Conservation (phyloP, 2,797 vertebrate species). For the Parambassis ranga region DNA sequence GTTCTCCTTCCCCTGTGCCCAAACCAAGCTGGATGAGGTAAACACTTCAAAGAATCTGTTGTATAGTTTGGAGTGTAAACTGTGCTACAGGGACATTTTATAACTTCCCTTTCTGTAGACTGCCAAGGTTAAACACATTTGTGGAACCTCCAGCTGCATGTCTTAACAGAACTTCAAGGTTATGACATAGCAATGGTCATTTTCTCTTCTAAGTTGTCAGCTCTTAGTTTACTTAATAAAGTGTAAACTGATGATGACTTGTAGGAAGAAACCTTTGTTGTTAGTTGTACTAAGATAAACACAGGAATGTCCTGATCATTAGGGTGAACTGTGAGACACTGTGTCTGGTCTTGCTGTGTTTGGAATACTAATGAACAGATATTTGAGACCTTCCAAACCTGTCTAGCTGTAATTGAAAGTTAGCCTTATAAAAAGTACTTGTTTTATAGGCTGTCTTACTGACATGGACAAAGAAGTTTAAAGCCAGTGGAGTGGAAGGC, state of each 20-base stretch:
- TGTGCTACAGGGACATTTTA: background rate
- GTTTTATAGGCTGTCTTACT: constrained; percentile 86
- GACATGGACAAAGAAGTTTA: constrained; percentile 98
- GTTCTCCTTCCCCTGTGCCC: constrained; percentile 94
- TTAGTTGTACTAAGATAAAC: no score
- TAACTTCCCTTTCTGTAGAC: background rate
- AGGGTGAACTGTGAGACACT: background rate
- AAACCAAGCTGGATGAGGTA: constrained; percentile 95
- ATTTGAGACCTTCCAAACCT: background rate
- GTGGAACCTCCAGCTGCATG: no score
- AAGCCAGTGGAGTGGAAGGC: constrained; percentile 93
- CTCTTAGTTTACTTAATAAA: no score
- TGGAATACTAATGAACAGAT: constrained; percentile 9
- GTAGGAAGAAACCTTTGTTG: no score
- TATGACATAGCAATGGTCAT: no score
- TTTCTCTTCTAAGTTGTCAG: no score
- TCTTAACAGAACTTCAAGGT: no score
- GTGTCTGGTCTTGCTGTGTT: background rate
- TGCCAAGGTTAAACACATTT: no score
- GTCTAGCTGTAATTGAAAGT: background rate
- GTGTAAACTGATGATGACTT: no score
- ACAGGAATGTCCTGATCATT: no score
- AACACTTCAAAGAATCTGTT: constrained; percentile 1
- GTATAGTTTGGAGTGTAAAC: background rate
- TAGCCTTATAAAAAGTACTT: constrained; percentile 2